These are phyloP conservation scores for Cremastinae sp. DNA, from an alignment of 2,888 invertebrate genomes.

Conservation along the genomic window DNA sequence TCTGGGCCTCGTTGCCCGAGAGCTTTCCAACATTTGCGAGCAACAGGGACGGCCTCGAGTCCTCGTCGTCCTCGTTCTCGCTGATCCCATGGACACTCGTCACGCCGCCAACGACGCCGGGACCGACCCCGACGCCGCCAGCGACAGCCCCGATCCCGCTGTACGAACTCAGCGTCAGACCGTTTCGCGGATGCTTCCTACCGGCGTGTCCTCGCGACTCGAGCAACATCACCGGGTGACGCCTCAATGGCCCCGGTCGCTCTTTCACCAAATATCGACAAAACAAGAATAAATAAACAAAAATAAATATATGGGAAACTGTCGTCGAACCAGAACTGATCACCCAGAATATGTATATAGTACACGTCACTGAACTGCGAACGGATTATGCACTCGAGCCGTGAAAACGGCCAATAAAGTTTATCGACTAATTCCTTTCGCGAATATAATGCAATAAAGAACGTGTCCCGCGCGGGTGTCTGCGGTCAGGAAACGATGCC, in stretches of 20 bases:
- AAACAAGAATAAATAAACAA: conserved; percentile 13
- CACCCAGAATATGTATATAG: neutral
- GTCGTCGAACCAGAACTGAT: neutral
- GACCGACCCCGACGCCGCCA: conserved; percentile 77
- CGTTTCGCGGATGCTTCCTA: conserved; percentile 78
- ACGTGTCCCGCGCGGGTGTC: neutral
- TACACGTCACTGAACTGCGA: neutral
- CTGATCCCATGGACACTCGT: conserved; percentile 74
- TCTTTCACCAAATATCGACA: conserved; percentile 68
- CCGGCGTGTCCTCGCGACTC: conserved; percentile 79
- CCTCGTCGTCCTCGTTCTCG: conserved; percentile 86
- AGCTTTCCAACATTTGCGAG: conserved; percentile 79
- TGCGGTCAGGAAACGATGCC: conserved; percentile 43
- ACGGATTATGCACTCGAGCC: conserved; percentile 22
- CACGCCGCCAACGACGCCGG: conserved; percentile 73
- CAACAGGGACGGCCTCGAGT: conserved; percentile 74
- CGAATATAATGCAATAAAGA: too few relatives aligned
- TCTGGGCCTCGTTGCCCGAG: conserved; percentile 80
- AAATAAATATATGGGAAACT: conserved; percentile 12
- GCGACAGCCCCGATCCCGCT: conserved; percentile 80
- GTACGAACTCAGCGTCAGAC: conserved; percentile 79
- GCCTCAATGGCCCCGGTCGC: conserved; percentile 79
- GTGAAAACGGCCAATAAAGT: neutral
- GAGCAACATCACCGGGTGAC: conserved; percentile 78
- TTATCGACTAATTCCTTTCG: neutral